Conservation (phyloP, 2,113 vertebrate species). For the Rynchops niger region DNA sequence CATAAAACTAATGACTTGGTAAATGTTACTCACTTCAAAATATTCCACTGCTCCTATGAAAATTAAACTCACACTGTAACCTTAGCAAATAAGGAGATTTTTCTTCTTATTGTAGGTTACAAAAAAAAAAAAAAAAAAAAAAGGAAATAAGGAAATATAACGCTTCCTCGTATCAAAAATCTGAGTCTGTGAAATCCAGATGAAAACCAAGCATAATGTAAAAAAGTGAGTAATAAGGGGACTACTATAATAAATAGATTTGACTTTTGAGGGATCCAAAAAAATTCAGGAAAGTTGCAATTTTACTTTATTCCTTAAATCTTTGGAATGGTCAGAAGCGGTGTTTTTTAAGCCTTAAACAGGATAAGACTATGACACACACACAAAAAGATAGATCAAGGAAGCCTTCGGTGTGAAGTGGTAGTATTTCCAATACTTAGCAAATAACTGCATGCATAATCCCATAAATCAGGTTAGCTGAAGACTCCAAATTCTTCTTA, state of each 20-base stretch:
- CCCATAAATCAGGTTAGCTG: slow-evolving; percentile 70
- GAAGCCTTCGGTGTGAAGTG: slow-evolving; percentile 48
- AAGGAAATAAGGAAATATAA: slow-evolving; percentile 49
- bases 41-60: slow-evolving; percentile 80
- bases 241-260: slow-evolving; percentile 55
- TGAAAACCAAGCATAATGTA: slow-evolving; percentile 54
- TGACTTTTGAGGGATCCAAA: slow-evolving; percentile 33
- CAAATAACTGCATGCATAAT: slow-evolving; percentile 72
- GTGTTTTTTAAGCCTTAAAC: slow-evolving; percentile 62
- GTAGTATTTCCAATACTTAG: slow-evolving; percentile 67
- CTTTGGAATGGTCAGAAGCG: slow-evolving; percentile 24
- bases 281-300: slow-evolving; percentile 30
- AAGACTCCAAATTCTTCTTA: slow-evolving; percentile 65
- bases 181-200: slow-evolving; percentile 61
- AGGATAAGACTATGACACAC: slow-evolving; percentile 60
- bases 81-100: slow-evolving; percentile 78
- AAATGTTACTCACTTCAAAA: slow-evolving; percentile 93
- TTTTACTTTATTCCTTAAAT: slow-evolving; percentile 38
- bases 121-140: slow-evolving; percentile 11
- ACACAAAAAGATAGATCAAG: slow-evolving; percentile 56
- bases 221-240: slow-evolving; percentile 27
- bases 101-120: slow-evolving; percentile 60
- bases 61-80: slow-evolving; percentile 84
- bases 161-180: slow-evolving; percentile 66
- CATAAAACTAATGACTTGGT: slow-evolving; percentile 99